phyloP scores from a whole-genome alignment of 2,888 invertebrate species.

The Habrosyne pyritoides region DNA sequence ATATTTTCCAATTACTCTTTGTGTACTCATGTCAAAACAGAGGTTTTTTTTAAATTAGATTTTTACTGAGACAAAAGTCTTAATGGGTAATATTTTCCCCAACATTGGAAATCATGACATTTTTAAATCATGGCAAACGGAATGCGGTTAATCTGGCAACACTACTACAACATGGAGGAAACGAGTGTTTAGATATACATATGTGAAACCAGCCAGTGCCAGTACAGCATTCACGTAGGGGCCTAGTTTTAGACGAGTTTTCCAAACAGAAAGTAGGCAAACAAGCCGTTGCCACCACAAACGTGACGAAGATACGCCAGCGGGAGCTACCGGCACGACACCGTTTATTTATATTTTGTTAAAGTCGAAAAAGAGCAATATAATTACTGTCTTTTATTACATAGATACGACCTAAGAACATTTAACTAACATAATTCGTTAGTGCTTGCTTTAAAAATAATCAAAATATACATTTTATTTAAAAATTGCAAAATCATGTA shows the following conservation, averaged over 20 bases:
- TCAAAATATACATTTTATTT: background rate
- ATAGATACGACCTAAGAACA: background rate
- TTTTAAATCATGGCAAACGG: slow-evolving; percentile 8
- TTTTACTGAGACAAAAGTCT: no score
- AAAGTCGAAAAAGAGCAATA: background rate
- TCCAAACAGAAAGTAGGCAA: slow-evolving; percentile 79
- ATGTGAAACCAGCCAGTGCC: slow-evolving; percentile 35
- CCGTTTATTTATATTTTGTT: background rate
- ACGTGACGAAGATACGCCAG: slow-evolving; percentile 45
- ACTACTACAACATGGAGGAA: slow-evolving; percentile 43
- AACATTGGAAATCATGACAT: background rate
- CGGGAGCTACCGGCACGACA: slow-evolving; percentile 27
- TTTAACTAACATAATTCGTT: background rate
- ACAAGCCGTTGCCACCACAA: slow-evolving; percentile 47
- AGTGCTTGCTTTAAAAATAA: background rate
- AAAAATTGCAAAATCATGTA: no score
- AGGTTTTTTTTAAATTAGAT: no score
- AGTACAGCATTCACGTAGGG: slow-evolving; percentile 57
- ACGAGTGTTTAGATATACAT: slow-evolving; percentile 61
- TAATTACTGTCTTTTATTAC: no score
- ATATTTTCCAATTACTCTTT: no score
- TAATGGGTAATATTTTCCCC: background rate
- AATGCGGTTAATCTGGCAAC: slow-evolving; percentile 27
- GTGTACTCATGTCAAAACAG: no score
- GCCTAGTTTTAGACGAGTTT: slow-evolving; percentile 77